Evolutionary conservation across 2,888 invertebrate genomes (phyloP), one percentile per base, ranked within the genome.

Genomic region (Cybosia mesomella): DNA sequence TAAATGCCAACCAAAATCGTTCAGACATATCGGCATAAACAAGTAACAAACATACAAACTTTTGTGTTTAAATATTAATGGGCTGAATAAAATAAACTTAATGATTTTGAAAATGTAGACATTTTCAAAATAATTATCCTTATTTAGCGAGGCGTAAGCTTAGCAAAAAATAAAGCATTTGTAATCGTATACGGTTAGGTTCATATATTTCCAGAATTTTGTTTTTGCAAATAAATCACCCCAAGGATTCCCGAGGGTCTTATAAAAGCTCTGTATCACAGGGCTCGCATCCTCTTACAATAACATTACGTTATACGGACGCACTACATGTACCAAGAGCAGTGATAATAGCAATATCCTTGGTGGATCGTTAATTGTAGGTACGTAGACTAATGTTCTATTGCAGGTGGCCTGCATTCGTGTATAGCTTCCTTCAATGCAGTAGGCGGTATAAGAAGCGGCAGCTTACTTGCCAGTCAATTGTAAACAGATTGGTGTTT

Each of bases 241-340:
- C 55, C 34, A 22, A 13, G 13, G 43, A 24, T 55, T 61, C 63
- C 59, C 68, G 21, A 39, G 60, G 28, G 64, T 13, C 15, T 32
- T 59, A 64, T 64, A 68, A 68, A 59, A 60, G 39, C 59, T 39
- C 36, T 58, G 61, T 49, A 64, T 64, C 63, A 54, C 24, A 60
- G 59, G 32, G 54, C 22, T 53, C 59, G 43, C 24, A 55, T 61
- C 57, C 64, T 54, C 32, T 34, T 61, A 61, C 64, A 60, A 68
- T 68, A 68, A 68, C 57, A 65, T 57, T 68, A 57, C 53, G 24
- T 68, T 68, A 68, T 53, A 55, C 64, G 53, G 53, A 68, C 55
- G 59, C 64, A 22, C 3, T 57, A 57, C 24, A 57, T 21, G 22
- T 57, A 64, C 57, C 57, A 54, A 65, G 61, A 64, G 53, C 53